phyloP scores from a whole-genome alignment of 2,797 vertebrate genomes.

The Dendrocincla tyrannina region DNA sequence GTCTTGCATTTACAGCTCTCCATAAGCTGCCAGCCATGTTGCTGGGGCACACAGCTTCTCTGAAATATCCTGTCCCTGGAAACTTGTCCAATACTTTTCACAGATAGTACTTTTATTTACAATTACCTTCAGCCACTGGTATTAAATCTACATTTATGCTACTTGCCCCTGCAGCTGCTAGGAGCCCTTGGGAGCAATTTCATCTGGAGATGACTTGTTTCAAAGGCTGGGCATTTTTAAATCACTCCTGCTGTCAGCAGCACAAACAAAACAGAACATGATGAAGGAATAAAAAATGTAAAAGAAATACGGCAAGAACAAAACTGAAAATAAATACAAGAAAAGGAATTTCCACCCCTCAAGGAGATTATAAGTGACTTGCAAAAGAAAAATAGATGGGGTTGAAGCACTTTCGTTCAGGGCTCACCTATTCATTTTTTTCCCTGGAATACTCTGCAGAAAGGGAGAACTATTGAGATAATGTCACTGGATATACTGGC shows the following conservation, averaged over 20 bases:
- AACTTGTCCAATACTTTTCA: neutral
- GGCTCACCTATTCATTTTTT: neutral
- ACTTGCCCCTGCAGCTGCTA: neutral
- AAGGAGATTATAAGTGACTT: neutral
- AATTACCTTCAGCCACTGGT: neutral
- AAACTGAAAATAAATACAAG: neutral
- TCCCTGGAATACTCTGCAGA: neutral
- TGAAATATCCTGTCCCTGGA: neutral
- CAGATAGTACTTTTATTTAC: neutral
- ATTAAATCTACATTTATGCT: constrained; percentile 34
- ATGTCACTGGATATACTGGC: neutral
- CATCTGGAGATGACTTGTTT: neutral
- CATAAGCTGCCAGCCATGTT: neutral
- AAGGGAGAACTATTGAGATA: neutral
- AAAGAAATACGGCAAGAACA: neutral
- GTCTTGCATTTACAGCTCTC: neutral
- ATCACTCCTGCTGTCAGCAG: constrained; percentile 5
- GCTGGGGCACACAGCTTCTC: neutral
- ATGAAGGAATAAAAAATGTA: neutral
- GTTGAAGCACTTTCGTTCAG: neutral
- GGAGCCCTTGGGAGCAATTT: constrained; percentile 5
- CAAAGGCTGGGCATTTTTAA: constrained; percentile 19
- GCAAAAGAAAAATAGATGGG: neutral
- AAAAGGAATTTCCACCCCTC: neutral
- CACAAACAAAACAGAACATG: neutral